phyloP scores from a whole-genome alignment of 2,113 vertebrate genomes.

The Pipra filicauda region DNA sequence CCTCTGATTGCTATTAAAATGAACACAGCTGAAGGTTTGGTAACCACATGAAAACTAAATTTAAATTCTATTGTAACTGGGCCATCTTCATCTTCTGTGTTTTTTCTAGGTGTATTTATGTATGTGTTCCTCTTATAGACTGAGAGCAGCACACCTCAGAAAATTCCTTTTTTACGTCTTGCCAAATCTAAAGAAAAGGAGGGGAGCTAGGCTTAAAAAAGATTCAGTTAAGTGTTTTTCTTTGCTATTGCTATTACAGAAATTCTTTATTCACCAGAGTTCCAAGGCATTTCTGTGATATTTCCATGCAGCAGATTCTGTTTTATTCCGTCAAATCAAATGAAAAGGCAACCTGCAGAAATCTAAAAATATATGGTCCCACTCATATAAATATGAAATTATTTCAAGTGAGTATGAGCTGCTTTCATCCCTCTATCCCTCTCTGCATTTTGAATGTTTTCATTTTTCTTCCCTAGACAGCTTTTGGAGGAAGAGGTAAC shows the following conservation, averaged over 20 bases:
- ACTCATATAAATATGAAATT: not conserved
- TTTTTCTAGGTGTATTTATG: not conserved
- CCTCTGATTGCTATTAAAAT: not conserved
- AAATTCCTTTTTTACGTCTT: not conserved
- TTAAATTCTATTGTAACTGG: not conserved
- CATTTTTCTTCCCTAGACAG: not conserved
- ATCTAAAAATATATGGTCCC: not conserved
- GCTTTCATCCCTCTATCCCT: not conserved
- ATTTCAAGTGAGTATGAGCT: not conserved
- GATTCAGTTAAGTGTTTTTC: not conserved
- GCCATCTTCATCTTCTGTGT: not conserved
- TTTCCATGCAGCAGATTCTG: not conserved
- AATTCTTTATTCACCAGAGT: not conserved
- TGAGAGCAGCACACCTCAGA: not conserved
- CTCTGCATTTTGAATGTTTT: not conserved
- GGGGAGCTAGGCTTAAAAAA: not conserved
- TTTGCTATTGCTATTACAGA: not conserved
- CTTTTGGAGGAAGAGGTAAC: not conserved
- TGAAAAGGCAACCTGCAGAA: not conserved
- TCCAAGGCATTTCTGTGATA: not conserved
- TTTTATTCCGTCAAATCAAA: not conserved
- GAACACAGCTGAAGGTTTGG: not conserved
- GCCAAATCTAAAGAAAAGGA: not conserved
- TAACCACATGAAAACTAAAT: not conserved
- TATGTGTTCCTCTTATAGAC: not conserved